A percentile compares a stretch with the other conserved stretches of the same genome.
These are phyloP conservation scores for Hololepta plana DNA, from an alignment of 2,888 invertebrate genomes.

Conservation along the genomic window DNA sequence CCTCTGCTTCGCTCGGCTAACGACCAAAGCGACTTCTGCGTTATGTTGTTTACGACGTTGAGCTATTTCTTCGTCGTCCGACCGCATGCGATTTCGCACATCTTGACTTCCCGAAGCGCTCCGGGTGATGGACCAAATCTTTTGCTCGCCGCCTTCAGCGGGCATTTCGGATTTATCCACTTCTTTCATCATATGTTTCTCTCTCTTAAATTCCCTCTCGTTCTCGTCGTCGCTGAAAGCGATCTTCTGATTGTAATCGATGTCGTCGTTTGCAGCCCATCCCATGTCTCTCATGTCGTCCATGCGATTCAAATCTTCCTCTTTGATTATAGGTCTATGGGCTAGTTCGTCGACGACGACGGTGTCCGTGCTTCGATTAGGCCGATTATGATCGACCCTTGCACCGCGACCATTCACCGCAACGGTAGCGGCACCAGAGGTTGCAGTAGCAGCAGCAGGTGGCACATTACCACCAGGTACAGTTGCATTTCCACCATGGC, in stretches of 20 bases:
- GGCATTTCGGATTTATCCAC: constrained; percentile 10
- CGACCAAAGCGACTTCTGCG: background rate
- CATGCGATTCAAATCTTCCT: constrained; percentile 81
- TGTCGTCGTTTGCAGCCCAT: constrained; percentile 85
- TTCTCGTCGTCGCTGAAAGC: constrained; percentile 93
- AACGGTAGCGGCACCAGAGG: too few species aligned
- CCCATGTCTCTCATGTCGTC: constrained; percentile 83
- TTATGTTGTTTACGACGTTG: too few species aligned
- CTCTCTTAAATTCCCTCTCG: too few species aligned
- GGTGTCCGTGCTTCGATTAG: background rate
- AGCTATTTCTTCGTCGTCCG: too few species aligned
- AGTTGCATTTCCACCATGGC: constrained; percentile 13
- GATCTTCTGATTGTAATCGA: constrained; percentile 87
- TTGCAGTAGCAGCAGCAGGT: constrained; percentile 24
- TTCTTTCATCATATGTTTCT: constrained; percentile 13
- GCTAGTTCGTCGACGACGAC: constrained; percentile 28
- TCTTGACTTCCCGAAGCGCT: too few species aligned
- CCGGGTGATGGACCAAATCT: too few species aligned
- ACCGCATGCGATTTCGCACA: too few species aligned
- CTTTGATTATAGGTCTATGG: constrained; percentile 76
- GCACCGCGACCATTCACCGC: constrained; percentile 24
- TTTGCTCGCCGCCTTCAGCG: constrained; percentile 15
- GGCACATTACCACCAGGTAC: constrained; percentile 7
- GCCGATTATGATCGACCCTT: background rate
- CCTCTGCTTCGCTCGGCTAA: constrained; percentile 61